Base-by-base conservation (phyloP, 2,797 vertebrate species). In the Platalea minor region DNA sequence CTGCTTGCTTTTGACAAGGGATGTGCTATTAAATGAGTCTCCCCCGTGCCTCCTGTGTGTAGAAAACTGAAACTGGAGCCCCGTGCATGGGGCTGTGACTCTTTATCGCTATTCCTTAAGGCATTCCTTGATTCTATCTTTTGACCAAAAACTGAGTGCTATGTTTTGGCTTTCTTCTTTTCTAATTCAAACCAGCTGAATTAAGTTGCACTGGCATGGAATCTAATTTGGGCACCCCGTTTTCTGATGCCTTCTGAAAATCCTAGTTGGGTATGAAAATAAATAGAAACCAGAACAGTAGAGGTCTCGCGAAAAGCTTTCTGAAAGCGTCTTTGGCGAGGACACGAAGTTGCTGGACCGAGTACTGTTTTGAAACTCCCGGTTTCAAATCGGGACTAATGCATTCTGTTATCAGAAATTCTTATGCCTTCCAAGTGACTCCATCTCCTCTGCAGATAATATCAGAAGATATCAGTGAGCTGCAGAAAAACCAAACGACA, bases 401-500 rank as follows among this genome's bases (percentile, higher is more conserved):
- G 0, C 35, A 6, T 79, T 81, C 24, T 68, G 18, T 43, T 91
- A 25, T 0, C 20, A 81, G 23, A 82, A 86, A 35, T 11, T 73
- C 16, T 28, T 53, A 24, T 1, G 35, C 28, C 20, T 82, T 75
- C 23, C 24, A 57, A 2, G 8, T 85, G 20, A 33, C 20, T 67
- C 59, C 29, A 39, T 92, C 91, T 95, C 60, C 29, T 85, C 88
- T 74, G 75, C 83, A 99, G 99, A 99, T 99, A 45, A 99, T 99
- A 97, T 99, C 99, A 35, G 99, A 98, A 96, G 99, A 99, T 97
- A 99, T 99, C 96, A 99, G 99, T 61, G 99, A 99, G 69, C 98
- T 99, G 82, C 99, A 99, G 97, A 99, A 99, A 98, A 99, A 99
- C 97, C 99, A 99, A 97, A 99, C 99, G 0, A 99, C 99, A 57